Percentiles rank a stretch among this genome's conserved stretches.
Evolutionary conservation across 2,797 vertebrate species (phyloP).

Genomic region (Salmo trutta): DNA sequence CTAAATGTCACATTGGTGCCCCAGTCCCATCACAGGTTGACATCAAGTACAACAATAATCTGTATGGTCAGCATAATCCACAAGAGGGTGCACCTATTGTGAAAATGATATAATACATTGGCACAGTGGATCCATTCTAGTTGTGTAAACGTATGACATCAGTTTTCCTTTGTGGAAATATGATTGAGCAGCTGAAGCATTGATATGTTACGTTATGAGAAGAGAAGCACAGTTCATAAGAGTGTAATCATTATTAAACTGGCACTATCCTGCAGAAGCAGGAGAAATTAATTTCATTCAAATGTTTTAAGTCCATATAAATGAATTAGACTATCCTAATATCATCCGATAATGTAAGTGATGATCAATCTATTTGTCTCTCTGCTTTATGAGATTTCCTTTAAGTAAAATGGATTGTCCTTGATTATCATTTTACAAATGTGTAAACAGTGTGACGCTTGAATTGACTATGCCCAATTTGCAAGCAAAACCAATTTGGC

Average conservation of each 20-base stretch:
- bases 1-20: slow-evolving; percentile 8
- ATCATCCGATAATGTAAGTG: slow-evolving; percentile 38
- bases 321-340: slow-evolving; percentile 39
- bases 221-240: background rate
- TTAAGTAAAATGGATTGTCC: slow-evolving; percentile 48
- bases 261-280: background rate
- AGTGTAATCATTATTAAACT: slow-evolving; percentile 32
- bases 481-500: slow-evolving; percentile 28
- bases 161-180: slow-evolving; percentile 12
- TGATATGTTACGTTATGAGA: slow-evolving; percentile 1
- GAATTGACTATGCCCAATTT: slow-evolving; percentile 31
- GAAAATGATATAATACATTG: slow-evolving; percentile 36
- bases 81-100: slow-evolving; percentile 50
- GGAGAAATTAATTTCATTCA: slow-evolving; percentile 21
- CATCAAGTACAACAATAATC: slow-evolving; percentile 41
- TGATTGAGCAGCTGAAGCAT: slow-evolving; percentile 3
- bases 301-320: slow-evolving; percentile 13
- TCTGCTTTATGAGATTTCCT: slow-evolving; percentile 50
- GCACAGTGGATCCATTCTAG: slow-evolving; percentile 34
- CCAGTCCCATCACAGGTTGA: slow-evolving; percentile 29
- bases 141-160: slow-evolving; percentile 37
- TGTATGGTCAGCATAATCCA: slow-evolving; percentile 45
- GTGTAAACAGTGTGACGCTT: slow-evolving; percentile 28
- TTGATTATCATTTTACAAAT: slow-evolving; percentile 46
- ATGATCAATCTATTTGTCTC: slow-evolving; percentile 28